phyloP scores from a whole-genome alignment of 2,888 invertebrate genomes.

The Troides aeacus region DNA sequence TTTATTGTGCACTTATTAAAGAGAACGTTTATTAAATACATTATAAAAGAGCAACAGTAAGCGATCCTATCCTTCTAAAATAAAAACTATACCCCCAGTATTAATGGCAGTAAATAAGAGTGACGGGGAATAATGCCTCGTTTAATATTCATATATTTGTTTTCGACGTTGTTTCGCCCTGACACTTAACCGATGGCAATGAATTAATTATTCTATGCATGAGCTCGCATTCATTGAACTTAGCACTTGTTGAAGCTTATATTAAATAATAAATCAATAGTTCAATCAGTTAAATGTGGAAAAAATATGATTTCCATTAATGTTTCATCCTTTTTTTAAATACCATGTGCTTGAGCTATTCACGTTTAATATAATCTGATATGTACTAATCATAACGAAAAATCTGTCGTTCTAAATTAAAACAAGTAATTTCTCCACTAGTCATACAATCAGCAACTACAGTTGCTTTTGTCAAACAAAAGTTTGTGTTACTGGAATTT shows the following conservation, averaged over 20 bases:
- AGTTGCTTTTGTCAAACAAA: too few relatives aligned
- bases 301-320: neutral
- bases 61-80: constrained; percentile 18
- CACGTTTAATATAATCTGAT: neutral
- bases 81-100: constrained; percentile 34
- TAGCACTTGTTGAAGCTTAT: constrained; percentile 33
- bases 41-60: constrained; percentile 14
- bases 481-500: neutral
- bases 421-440: neutral
- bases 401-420: neutral
- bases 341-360: neutral
- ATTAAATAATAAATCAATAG: constrained; percentile 1
- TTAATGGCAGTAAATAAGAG: constrained; percentile 44
- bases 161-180: constrained; percentile 57
- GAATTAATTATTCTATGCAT: constrained; percentile 65
- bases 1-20: too few relatives aligned
- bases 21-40: too few relatives aligned
- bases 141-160: constrained; percentile 75
- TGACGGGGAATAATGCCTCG: constrained; percentile 53
- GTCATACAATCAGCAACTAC: neutral
- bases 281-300: neutral
- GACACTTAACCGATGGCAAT: constrained; percentile 64
- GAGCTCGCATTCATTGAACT: constrained; percentile 57
- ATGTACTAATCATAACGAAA: neutral
- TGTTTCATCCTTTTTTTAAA: neutral